Evolutionary conservation across 2,797 vertebrate genomes (phyloP).

Genomic region (Aselliscus stoliczkanus): DNA sequence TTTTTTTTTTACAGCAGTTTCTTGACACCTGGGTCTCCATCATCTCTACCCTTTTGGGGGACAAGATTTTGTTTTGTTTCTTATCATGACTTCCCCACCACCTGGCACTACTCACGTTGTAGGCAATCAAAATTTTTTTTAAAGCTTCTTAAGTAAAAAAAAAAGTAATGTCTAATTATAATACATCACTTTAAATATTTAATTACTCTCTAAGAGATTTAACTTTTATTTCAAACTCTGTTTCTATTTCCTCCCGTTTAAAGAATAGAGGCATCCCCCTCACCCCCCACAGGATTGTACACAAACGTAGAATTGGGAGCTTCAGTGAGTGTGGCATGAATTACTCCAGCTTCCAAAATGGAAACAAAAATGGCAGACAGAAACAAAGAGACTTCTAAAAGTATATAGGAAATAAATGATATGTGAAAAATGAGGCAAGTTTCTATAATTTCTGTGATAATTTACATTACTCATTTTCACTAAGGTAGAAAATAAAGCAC

Average conservation of each 20-base stretch:
- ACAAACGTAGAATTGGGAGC: not conserved
- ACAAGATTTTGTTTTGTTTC: conserved; percentile 1
- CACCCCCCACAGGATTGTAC: not conserved
- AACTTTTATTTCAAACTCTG: not conserved
- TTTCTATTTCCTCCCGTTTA: not conserved
- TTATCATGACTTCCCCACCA: not conserved
- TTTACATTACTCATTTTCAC: not conserved
- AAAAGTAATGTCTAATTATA: not conserved
- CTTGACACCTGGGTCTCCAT: not conserved
- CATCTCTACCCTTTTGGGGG: not conserved
- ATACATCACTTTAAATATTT: not conserved
- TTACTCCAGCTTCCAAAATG: not conserved
- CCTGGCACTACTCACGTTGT: not conserved
- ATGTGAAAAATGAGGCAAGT: not conserved
- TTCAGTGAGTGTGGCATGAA: not conserved
- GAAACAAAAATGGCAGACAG: not conserved
- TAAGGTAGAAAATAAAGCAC: not conserved
- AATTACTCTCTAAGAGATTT: not conserved
- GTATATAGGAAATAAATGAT: not conserved
- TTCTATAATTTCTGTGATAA: not conserved
- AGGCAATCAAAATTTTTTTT: not conserved
- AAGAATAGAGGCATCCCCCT: not conserved
- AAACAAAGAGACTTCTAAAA: not conserved
- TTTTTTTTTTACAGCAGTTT: not conserved
- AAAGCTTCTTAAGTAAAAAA: not conserved